Conservation (phyloP, 2,113 vertebrate genomes). For the Reinhardtius hippoglossoides region DNA sequence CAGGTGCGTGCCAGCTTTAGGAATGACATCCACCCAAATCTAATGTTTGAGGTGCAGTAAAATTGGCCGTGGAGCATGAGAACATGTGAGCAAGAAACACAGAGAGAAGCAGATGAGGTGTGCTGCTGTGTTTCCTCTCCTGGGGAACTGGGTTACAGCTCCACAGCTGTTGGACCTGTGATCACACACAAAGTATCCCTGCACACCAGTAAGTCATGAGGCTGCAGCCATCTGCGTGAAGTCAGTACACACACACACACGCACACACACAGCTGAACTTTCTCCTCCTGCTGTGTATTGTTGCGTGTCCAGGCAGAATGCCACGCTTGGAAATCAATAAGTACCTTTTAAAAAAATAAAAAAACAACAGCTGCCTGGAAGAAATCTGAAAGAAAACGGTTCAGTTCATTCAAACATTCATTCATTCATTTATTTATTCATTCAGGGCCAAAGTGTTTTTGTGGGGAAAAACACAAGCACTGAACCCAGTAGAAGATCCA, state of each 20-base stretch:
- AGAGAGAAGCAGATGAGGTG: slow-evolving; percentile 12
- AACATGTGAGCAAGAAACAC: not conserved
- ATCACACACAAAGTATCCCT: slow-evolving; percentile 8
- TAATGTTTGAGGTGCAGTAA: slow-evolving; percentile 1
- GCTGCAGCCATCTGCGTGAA: slow-evolving; percentile 26
- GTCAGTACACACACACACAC: slow-evolving; percentile 26
- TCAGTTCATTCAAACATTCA: not conserved
- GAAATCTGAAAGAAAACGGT: slow-evolving; percentile 2
- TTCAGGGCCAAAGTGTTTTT: not conserved
- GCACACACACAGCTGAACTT: slow-evolving; percentile 43
- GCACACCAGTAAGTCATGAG: slow-evolving; percentile 22
- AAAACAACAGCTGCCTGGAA: slow-evolving; percentile 3
- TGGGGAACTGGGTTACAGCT: slow-evolving; percentile 46
- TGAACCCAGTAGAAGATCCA: not conserved
- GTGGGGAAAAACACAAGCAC: not conserved
- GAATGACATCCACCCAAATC: slow-evolving; percentile 37
- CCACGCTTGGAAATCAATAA: slow-evolving; percentile 7
- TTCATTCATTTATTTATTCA: slow-evolving; percentile 1
- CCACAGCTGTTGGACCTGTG: slow-evolving; percentile 40
- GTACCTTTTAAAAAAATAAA: slow-evolving; percentile 8
- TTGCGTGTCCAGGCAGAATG: not conserved
- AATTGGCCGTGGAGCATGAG: not conserved
- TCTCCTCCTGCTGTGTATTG: slow-evolving; percentile 19
- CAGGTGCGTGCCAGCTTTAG: slow-evolving; percentile 38
- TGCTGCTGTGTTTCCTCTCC: slow-evolving; percentile 11